phyloP scores from a whole-genome alignment of 2,113 vertebrate species.

The Poeciliopsis occidentalis region DNA sequence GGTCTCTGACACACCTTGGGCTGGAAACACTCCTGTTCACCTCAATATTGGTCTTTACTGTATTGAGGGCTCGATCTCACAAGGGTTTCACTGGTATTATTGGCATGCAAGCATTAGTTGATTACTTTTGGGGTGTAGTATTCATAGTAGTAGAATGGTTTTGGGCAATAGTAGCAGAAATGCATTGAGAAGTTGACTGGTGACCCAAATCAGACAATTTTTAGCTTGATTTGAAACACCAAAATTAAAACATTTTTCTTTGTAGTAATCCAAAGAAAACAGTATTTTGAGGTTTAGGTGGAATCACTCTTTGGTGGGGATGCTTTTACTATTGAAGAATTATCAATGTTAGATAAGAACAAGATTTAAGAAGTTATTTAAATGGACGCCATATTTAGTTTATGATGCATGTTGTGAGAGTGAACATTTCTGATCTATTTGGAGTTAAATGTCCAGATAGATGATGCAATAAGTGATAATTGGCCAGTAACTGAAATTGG shows the following conservation, averaged over 20 bases:
- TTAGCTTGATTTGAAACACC: background rate
- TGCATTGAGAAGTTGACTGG: too few species aligned
- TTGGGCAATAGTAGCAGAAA: background rate
- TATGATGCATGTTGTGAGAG: too few species aligned
- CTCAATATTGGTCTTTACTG: conserved; percentile 50
- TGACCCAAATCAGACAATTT: background rate
- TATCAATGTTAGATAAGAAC: background rate
- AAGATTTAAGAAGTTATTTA: too few species aligned
- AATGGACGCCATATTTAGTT: too few species aligned
- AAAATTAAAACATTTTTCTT: background rate
- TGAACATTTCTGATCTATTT: too few species aligned
- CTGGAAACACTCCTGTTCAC: conserved; percentile 52
- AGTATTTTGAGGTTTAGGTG: background rate
- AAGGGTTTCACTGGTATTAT: too few species aligned
- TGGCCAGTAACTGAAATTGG: background rate
- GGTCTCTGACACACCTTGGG: conserved; percentile 60
- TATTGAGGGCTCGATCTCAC: conserved; percentile 10
- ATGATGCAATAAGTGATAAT: background rate
- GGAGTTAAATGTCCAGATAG: background rate
- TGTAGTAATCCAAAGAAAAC: background rate
- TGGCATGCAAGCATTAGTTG: too few species aligned
- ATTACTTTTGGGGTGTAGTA: background rate
- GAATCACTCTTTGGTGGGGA: background rate
- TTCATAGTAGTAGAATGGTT: background rate
- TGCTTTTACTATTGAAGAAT: background rate